phyloP scores from a whole-genome alignment of 2,797 vertebrate species.

The Microchirus variegatus region DNA sequence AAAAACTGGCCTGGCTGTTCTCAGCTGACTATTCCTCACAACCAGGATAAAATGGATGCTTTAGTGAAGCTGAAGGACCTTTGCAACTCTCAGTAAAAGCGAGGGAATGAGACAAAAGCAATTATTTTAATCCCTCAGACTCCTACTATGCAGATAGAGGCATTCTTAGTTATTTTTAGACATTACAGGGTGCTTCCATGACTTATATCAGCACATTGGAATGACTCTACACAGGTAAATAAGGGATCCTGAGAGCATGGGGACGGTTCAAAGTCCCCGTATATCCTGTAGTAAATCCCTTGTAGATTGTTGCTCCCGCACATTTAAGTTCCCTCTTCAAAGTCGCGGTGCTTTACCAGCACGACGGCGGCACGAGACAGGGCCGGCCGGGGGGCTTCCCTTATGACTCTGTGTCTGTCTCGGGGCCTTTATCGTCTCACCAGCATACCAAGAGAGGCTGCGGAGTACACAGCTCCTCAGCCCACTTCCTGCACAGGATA shows the following conservation, averaged over 20 bases:
- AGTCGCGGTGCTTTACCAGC: constrained; percentile 64
- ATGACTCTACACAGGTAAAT: constrained; percentile 66
- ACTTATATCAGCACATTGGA: constrained; percentile 67
- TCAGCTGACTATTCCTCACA: background rate
- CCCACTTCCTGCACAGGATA: constrained; percentile 72
- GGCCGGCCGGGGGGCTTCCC: constrained; percentile 70
- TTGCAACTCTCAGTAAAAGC: too few relatives aligned
- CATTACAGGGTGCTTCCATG: constrained; percentile 33
- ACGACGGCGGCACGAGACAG: constrained; percentile 72
- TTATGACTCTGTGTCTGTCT: constrained; percentile 68
- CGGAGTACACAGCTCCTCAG: constrained; percentile 47
- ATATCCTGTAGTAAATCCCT: constrained; percentile 72
- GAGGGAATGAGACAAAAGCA: too few relatives aligned
- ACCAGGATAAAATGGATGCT: background rate
- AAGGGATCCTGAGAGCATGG: constrained; percentile 62
- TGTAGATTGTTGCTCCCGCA: constrained; percentile 76
- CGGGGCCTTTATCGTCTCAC: constrained; percentile 70
- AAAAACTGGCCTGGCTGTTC: background rate
- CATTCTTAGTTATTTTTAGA: constrained; percentile 28
- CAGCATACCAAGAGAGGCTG: constrained; percentile 70
- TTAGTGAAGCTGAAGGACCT: background rate
- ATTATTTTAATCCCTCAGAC: constrained; percentile 7
- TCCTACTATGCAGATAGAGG: constrained; percentile 4
- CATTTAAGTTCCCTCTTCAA: constrained; percentile 71
- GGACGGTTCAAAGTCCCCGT: constrained; percentile 68